Conservation (phyloP, 2,797 vertebrate species). For the Hippopotamyrus pictus region DNA sequence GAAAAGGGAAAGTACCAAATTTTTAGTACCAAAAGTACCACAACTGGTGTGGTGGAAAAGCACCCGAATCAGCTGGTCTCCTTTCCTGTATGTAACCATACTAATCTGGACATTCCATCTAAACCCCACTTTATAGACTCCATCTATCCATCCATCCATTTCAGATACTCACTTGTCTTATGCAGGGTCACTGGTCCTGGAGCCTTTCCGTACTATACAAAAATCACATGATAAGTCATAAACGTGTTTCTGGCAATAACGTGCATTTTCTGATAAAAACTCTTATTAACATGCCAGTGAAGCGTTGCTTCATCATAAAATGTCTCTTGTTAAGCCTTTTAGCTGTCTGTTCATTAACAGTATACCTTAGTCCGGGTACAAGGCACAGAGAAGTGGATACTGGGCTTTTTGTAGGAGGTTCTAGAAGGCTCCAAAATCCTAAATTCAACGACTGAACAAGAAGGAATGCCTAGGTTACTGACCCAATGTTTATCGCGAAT, state of each 20-base stretch:
- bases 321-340: not conserved
- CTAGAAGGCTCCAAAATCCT: not conserved
- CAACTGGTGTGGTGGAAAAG: not conserved
- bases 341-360: not conserved
- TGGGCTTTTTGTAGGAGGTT: not conserved
- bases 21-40: not conserved
- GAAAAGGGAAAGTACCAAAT: not conserved
- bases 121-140: not conserved
- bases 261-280: not conserved
- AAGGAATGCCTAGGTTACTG: not conserved
- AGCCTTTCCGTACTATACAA: not conserved
- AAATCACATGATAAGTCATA: not conserved
- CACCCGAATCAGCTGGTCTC: not conserved
- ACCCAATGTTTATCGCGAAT: conserved; percentile 7
- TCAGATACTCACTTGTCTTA: not conserved
- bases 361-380: not conserved
- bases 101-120: not conserved
- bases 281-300: not conserved
- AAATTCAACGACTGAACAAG: not conserved
- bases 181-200: not conserved
- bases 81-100: not conserved
- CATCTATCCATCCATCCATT: not conserved
- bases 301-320: not conserved
- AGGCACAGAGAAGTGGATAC: not conserved
- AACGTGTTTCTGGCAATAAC: not conserved